Evolutionary conservation across 2,888 invertebrate genomes (phyloP), one percentile per base, ranked within the genome.

Genomic region (Hemithea aestivaria): DNA sequence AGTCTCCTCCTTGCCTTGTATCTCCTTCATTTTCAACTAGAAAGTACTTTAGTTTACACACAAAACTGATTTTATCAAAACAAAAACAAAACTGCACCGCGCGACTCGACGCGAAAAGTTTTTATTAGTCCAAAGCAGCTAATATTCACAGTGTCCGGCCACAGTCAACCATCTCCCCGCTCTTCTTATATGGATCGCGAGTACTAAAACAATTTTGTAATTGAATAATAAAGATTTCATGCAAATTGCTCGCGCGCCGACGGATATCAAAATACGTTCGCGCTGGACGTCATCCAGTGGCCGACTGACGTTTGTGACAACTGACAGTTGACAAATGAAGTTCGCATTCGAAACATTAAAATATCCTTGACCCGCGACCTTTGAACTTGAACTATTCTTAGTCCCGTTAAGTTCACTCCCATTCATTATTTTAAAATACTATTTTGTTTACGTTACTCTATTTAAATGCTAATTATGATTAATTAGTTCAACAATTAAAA

Each of bases 221-320:
- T 80, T 83, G 78, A 83, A 76, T 78, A 79, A 79, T 73, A 66
- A 71, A 67, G 75, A 81, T 78, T 78, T 68, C 67, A 73, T 73
- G 71, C 73, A 76, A 83, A 80, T 81, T 77, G 74, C 62, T 63
- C 61, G 65, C 57, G 62, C 64, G 67, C 63, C 59, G 65, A 59
- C 62, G 62, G 65, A 58, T 46, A 35, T 53, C 53, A 47, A 56
- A 62, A 58, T 66, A 76, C 84, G 82, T 82, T 73, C 69, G 65
- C 62, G 58, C 68, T 45, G 65, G 53, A 68, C 64, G 73, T 77
- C 76, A 75, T 60, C 59, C 63, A 64, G 57, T 67, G 77, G 73
- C 76, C 72, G 71, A 84, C 84, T 84, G 81, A 74, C 68, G 60
- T 53, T 53, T 48, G 51, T 52, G 55, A 63, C 62, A 63, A 61